Percentiles rank a stretch among this genome's conserved stretches.
Evolutionary conservation across 2,797 vertebrate genomes (phyloP).

Genomic region (Echiichthys vipera): DNA sequence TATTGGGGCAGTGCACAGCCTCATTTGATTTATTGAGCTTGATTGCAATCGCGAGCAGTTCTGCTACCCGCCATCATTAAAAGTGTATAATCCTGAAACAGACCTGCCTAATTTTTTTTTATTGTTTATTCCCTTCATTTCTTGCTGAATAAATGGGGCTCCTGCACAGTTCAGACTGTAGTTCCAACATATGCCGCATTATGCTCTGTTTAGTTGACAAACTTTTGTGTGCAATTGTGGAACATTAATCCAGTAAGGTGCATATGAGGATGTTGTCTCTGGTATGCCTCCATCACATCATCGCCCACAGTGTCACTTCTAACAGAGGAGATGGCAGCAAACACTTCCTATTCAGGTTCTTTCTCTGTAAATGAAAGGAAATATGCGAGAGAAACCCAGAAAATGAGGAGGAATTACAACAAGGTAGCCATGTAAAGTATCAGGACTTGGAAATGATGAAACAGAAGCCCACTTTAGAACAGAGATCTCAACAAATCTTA

Average conservation of each 20-base stretch:
- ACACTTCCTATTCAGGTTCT: constrained; percentile 65
- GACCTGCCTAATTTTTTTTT: constrained; percentile 29
- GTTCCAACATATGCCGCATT: constrained; percentile 50
- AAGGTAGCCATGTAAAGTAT: constrained; percentile 74
- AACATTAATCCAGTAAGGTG: constrained; percentile 64
- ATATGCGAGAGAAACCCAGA: constrained; percentile 63
- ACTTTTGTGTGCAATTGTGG: constrained; percentile 69
- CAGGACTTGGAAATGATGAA: constrained; percentile 76
- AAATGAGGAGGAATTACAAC: constrained; percentile 80
- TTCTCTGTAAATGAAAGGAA: constrained; percentile 68
- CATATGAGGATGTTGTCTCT: constrained; percentile 63
- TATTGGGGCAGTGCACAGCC: constrained; percentile 62
- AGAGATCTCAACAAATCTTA: constrained; percentile 77
- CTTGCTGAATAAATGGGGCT: constrained; percentile 15
- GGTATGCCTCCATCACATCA: constrained; percentile 70
- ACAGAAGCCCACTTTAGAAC: constrained; percentile 82
- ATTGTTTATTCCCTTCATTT: constrained; percentile 40
- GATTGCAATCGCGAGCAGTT: constrained; percentile 67
- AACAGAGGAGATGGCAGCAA: constrained; percentile 64
- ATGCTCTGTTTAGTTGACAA: constrained; percentile 65
- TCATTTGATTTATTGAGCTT: constrained; percentile 74
- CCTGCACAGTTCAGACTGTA: constrained; percentile 5
- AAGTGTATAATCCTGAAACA: constrained; percentile 44
- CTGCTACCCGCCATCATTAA: constrained; percentile 52
- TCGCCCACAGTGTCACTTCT: constrained; percentile 77